These are phyloP conservation scores for Saturnia pavonia DNA, from an alignment of 2,888 invertebrate species.

Conservation along the genomic window DNA sequence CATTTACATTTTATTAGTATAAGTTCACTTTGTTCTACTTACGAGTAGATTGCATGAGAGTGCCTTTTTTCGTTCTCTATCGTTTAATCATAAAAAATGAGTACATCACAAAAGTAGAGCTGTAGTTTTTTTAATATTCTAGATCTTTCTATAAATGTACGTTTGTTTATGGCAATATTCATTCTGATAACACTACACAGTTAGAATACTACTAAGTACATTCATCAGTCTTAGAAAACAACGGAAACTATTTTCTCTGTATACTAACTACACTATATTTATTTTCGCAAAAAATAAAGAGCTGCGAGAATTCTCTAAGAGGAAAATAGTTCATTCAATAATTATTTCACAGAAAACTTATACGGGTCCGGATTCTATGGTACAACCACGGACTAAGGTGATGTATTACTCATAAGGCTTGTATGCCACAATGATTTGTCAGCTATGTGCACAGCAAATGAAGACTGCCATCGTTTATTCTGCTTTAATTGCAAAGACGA, in stretches of 20 bases:
- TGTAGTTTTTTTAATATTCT: background rate
- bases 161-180: background rate
- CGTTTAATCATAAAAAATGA: background rate
- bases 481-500: constrained; percentile 16
- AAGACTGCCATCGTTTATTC: background rate
- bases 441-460: constrained; percentile 17
- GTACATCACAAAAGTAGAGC: background rate
- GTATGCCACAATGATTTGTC: constrained; percentile 31
- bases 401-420: constrained; percentile 26
- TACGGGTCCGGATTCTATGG: constrained; percentile 49
- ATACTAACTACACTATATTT: background rate
- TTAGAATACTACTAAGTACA: background rate
- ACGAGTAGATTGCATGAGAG: no score
- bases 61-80: background rate
- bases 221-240: constrained; percentile 1
- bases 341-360: constrained; percentile 52
- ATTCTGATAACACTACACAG: constrained; percentile 1
- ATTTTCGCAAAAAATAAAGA: background rate
- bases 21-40: no score
- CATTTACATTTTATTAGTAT: no score
- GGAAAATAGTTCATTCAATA: constrained; percentile 18
- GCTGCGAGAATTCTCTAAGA: background rate
- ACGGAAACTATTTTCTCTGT: background rate
- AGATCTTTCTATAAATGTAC: background rate
- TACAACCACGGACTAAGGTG: constrained; percentile 46